Evolutionary conservation across 2,888 invertebrate species (phyloP).

Genomic region (Drosophila dives): DNA sequence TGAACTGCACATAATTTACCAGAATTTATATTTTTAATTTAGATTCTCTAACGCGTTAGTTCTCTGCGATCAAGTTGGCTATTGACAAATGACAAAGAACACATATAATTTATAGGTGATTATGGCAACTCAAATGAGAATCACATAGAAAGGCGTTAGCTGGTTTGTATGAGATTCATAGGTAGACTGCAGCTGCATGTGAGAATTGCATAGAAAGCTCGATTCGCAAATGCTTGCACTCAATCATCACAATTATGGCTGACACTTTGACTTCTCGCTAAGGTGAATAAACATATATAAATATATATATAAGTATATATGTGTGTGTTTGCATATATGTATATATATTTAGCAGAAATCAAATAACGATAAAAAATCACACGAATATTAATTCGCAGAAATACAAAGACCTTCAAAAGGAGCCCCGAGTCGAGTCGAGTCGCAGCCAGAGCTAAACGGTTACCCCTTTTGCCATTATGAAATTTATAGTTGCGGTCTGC

Average conservation of each 20-base stretch:
- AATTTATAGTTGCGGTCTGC: slow-evolving; percentile 76
- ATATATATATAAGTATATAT: slow-evolving; percentile 30
- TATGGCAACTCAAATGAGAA: neutral
- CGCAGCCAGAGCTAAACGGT: slow-evolving; percentile 52
- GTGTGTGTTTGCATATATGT: slow-evolving; percentile 25
- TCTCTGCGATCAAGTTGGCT: neutral
- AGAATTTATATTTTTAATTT: too few species aligned
- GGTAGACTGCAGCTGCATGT: slow-evolving; percentile 9
- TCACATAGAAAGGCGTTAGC: slow-evolving; percentile 5
- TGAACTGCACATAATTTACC: too few species aligned
- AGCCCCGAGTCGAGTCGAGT: slow-evolving; percentile 32
- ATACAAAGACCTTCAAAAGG: slow-evolving; percentile 75
- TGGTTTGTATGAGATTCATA: neutral
- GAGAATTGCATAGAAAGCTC: slow-evolving; percentile 14
- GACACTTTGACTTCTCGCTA: slow-evolving; percentile 46
- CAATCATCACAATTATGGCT: slow-evolving; percentile 53
- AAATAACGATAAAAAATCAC: slow-evolving; percentile 82
- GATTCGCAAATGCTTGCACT: slow-evolving; percentile 27
- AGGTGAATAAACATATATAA: slow-evolving; percentile 11
- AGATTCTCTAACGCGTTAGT: too few species aligned
- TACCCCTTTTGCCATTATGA: slow-evolving; percentile 64
- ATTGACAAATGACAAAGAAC: neutral
- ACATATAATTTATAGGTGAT: neutral
- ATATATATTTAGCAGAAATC: slow-evolving; percentile 69
- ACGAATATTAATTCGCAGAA: slow-evolving; percentile 83